These are phyloP conservation scores for Cryptotermes secundus DNA, from an alignment of 1,140 invertebrate genomes.

Conservation along the genomic window DNA sequence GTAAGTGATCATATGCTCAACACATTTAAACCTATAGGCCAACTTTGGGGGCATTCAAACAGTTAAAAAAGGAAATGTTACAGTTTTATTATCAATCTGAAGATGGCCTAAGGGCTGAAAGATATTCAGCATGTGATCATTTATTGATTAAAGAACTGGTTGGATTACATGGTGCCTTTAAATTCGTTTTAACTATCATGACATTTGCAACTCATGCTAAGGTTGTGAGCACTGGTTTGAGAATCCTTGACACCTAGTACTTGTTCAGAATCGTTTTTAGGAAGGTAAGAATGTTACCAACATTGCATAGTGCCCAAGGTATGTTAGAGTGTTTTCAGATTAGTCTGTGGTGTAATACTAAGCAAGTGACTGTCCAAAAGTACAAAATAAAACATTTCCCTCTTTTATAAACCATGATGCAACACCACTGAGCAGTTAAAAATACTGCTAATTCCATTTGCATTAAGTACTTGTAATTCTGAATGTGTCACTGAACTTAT, in stretches of 20 bases:
- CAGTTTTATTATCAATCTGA: no score
- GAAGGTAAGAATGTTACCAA: slow-evolving; percentile 11
- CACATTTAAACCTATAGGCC: no score
- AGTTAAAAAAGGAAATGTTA: no score
- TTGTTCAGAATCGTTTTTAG: slow-evolving; percentile 10
- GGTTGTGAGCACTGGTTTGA: slow-evolving; percentile 10
- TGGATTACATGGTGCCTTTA: no score
- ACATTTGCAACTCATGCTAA: neutral
- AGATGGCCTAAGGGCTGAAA: no score
- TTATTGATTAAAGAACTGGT: no score
- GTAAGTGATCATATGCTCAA: no score
- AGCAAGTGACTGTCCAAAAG: slow-evolving; percentile 15
- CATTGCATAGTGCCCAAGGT: slow-evolving; percentile 10
- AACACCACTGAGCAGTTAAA: neutral
- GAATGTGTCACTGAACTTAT: neutral
- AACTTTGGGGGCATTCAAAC: no score
- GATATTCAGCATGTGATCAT: no score
- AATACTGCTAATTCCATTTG: slow-evolving; percentile 13
- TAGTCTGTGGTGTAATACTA: slow-evolving; percentile 9
- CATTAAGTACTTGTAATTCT: slow-evolving; percentile 18
- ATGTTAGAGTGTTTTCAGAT: slow-evolving; percentile 15
- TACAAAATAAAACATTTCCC: slow-evolving; percentile 15
- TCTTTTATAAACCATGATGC: neutral
- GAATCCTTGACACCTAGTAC: slow-evolving; percentile 11
- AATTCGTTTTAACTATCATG: no score